Percentiles rank a stretch among this genome's conserved stretches.
Conservation (phyloP, 2,888 invertebrate genomes). For the Atethmia centrago region DNA sequence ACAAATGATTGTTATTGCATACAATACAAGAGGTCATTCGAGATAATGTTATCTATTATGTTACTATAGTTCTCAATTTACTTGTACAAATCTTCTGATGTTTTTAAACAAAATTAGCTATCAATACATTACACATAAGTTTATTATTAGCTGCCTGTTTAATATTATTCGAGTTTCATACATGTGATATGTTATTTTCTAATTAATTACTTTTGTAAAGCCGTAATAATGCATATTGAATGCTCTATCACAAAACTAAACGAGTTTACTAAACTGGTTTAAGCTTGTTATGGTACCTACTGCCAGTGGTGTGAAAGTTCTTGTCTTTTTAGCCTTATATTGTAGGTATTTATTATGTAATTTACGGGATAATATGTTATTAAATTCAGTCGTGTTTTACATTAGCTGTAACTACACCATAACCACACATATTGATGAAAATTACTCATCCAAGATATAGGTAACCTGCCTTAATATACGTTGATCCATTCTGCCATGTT, state of each 20-base stretch:
- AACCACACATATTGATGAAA: neutral
- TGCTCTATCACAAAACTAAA: slow-evolving; percentile 25
- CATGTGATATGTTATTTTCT: slow-evolving; percentile 24
- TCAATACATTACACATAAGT: no score
- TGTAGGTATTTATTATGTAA: neutral
- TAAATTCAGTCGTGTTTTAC: neutral
- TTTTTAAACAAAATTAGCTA: slow-evolving; percentile 22
- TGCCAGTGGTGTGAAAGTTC: neutral
- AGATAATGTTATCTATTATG: slow-evolving; percentile 48
- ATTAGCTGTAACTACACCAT: neutral
- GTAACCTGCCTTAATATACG: neutral
- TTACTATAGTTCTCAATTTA: slow-evolving; percentile 24
- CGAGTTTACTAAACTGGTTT: slow-evolving; percentile 28
- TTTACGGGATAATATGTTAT: neutral
- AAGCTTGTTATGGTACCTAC: neutral
- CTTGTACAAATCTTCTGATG: slow-evolving; percentile 13
- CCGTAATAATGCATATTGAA: slow-evolving; percentile 14
- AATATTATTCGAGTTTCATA: neutral
- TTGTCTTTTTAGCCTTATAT: neutral
- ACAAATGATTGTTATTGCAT: slow-evolving; percentile 28
- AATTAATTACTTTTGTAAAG: slow-evolving; percentile 18
- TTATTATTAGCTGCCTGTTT: no score
- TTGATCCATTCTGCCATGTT: neutral
- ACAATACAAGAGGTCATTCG: slow-evolving; percentile 37
- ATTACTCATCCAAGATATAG: neutral